A percentile compares a stretch with the other conserved stretches of the same genome.
These are phyloP conservation scores for Tenualosa thibaudeaui DNA, from an alignment of 2,797 vertebrate species.

Conservation along the genomic window DNA sequence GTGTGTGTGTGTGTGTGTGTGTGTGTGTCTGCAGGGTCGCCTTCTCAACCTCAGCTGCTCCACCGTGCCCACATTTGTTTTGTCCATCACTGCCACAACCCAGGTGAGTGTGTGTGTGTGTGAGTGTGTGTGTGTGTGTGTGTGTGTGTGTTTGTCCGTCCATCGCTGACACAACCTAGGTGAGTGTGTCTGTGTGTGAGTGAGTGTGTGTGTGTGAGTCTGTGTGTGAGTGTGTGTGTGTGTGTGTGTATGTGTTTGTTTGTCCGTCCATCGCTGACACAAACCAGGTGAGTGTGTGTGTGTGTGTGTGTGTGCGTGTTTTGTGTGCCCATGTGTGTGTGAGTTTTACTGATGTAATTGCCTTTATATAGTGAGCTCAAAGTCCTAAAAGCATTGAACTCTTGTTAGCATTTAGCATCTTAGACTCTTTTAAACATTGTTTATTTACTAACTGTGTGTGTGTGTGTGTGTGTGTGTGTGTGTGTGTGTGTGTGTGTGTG, in stretches of 20 bases:
- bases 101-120: constrained; percentile 63
- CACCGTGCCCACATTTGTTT: constrained; percentile 95
- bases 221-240: constrained; percentile 37
- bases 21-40: constrained; percentile 77
- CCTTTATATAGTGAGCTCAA: too few species aligned
- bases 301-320: too few species aligned
- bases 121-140: constrained; percentile 32
- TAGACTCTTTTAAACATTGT: too few species aligned
- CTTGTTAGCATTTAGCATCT: too few species aligned
- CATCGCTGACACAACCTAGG: constrained; percentile 95
- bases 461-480: constrained; percentile 14
- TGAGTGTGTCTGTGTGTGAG: background rate
- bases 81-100: constrained; percentile 96
- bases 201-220: background rate
- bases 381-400: too few species aligned
- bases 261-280: constrained; percentile 92
- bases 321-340: constrained; percentile 31
- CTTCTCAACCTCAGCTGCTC: constrained; percentile 96
- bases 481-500: constrained; percentile 30
- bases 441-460: background rate
- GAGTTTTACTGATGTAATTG: background rate
- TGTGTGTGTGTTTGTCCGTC: constrained; percentile 67
- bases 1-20: background rate
- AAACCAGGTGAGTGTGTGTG: constrained; percentile 78
- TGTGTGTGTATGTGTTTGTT: background rate